phyloP scores from a whole-genome alignment of 2,888 invertebrate species.

The Phaedon cochleariae region DNA sequence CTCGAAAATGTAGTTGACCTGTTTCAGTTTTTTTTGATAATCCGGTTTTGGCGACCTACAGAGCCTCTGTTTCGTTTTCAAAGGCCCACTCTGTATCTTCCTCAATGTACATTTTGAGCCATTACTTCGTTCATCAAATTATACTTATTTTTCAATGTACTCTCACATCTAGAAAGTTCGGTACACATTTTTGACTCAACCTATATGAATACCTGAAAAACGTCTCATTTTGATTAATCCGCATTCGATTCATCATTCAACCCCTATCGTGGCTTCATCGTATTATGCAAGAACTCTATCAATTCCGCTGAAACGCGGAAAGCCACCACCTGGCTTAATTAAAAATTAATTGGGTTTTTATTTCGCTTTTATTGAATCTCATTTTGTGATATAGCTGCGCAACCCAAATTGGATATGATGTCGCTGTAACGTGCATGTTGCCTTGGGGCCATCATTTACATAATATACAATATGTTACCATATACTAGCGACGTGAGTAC shows the following conservation, averaged over 20 bases:
- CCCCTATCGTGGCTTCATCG: neutral
- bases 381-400: slow-evolving; percentile 2
- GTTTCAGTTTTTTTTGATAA: too few relatives aligned
- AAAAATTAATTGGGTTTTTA: slow-evolving; percentile 13
- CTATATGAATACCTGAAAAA: too few relatives aligned
- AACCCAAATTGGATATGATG: slow-evolving; percentile 7
- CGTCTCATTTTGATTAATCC: neutral
- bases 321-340: neutral
- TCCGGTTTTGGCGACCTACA: too few relatives aligned
- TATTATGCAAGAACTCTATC: neutral
- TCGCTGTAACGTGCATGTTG: neutral
- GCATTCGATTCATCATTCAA: neutral
- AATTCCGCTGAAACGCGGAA: neutral
- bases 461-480: slow-evolving; percentile 6
- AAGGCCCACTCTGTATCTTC: too few relatives aligned
- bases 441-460: slow-evolving; percentile 10
- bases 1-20: too few relatives aligned
- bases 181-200: too few relatives aligned
- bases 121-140: too few relatives aligned
- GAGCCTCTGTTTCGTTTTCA: too few relatives aligned
- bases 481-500: neutral
- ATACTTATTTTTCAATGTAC: too few relatives aligned
- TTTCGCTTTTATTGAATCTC: slow-evolving; percentile 7
- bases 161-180: too few relatives aligned
- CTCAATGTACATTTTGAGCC: too few relatives aligned